phyloP scores from a whole-genome alignment of 2,888 invertebrate genomes.

The Plutella xylostella region DNA sequence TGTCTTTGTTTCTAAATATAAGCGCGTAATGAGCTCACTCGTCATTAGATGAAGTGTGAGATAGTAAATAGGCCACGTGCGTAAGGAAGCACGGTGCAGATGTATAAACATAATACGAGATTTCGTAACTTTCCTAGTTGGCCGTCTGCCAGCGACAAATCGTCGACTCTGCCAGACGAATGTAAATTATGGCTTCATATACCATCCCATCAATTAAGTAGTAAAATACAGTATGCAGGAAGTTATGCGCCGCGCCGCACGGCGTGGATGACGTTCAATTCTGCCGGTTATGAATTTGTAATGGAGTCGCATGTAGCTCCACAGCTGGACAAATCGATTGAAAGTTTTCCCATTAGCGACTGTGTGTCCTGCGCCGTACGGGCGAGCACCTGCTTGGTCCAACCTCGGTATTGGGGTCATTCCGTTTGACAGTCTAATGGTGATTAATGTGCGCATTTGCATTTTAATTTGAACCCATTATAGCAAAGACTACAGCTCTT shows the following conservation, averaged over 20 bases:
- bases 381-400: background rate
- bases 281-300: background rate
- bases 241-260: background rate
- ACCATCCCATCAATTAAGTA: conserved; percentile 4
- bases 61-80: conserved; percentile 23
- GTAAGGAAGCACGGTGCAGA: conserved; percentile 31
- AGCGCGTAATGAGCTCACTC: too few relatives aligned
- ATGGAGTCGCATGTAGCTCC: background rate
- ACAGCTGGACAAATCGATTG: conserved; percentile 33
- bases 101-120: conserved; percentile 34
- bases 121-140: conserved; percentile 45
- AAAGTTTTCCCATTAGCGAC: conserved; percentile 48
- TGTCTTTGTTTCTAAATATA: too few relatives aligned
- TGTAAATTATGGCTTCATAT: background rate
- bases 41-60: too few relatives aligned
- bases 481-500: too few relatives aligned
- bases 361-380: too few relatives aligned
- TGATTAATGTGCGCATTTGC: conserved; percentile 37
- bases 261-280: background rate
- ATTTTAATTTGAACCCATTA: conserved; percentile 22
- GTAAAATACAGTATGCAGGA: background rate
- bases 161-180: conserved; percentile 34
- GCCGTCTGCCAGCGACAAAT: conserved; percentile 37
- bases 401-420: conserved; percentile 15
- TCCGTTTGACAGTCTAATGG: conserved; percentile 31